These are phyloP conservation scores for Brachylomia viminalis DNA, from an alignment of 2,888 invertebrate species.

Conservation along the genomic window DNA sequence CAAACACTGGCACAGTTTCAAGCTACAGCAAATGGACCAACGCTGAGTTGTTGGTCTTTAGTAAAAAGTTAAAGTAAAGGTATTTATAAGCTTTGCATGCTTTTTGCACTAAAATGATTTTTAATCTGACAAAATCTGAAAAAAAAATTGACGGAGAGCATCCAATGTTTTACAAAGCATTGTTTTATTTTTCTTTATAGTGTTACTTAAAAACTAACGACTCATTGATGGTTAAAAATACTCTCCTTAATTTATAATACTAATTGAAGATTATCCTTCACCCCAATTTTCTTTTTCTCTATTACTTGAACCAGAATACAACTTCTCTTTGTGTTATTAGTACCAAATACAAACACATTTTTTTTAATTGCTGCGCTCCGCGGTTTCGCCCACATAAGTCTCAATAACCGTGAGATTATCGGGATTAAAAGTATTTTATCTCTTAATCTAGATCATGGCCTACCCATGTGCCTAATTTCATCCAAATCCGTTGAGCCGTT, in stretches of 20 bases:
- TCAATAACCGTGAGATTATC: neutral
- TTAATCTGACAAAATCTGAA: slow-evolving; percentile 17
- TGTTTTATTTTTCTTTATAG: neutral
- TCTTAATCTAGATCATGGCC: neutral
- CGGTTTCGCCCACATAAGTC: neutral
- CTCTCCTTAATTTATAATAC: neutral
- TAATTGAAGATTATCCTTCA: neutral
- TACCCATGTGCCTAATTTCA: neutral
- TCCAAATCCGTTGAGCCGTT: neutral
- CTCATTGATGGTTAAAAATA: neutral
- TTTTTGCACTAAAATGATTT: slow-evolving; percentile 13
- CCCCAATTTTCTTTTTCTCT: neutral
- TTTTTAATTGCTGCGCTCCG: neutral
- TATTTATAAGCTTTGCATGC: neutral
- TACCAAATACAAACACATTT: neutral
- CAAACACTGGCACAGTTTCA: slow-evolving; percentile 35
- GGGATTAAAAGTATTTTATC: neutral
- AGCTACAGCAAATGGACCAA: slow-evolving; percentile 15
- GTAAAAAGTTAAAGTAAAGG: slow-evolving; percentile 25
- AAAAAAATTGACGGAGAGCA: neutral
- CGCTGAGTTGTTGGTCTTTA: slow-evolving; percentile 6
- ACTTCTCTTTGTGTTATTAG: neutral
- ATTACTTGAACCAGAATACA: neutral
- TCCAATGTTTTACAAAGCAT: neutral
- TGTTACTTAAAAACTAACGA: neutral